Base-by-base conservation (phyloP, 2,113 vertebrate species). In the Brachionichthys hirsutus region DNA sequence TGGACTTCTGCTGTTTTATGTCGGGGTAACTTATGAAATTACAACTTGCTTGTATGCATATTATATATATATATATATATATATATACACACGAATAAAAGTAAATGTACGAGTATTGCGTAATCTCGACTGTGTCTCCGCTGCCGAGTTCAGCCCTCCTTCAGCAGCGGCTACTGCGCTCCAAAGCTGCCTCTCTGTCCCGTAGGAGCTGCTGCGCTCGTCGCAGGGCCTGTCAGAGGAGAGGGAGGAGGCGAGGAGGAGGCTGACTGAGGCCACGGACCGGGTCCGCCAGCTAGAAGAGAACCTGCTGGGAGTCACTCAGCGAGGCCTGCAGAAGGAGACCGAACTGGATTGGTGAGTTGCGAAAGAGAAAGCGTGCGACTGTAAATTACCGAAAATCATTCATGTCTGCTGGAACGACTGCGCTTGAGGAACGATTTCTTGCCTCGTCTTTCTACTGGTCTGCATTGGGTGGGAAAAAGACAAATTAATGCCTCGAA, bases 301-400 rank as follows among this genome's bases (percentile, higher is more conserved):
- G 76, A 96, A 98, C 81, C 91, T 98, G 72, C 83, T 95, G 59
- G 90, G 89, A 60, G 93, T 97, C 73, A 95, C 93, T 52, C 94
- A 98, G 54, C 95, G 93, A 87, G 92, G 94, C 52, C 91, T 97
- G 83, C 93, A 93, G 45, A 99, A 96, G 82, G 97, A 99, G 91
- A 98, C 95, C 0, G 96, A 98, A 71, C 81, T 98, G 55, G 95
- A 97, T 81, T 94, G 95, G 97, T 99, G 91, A 77, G 83, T n/a
- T 30, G 24, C 8, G 24, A 30, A 30, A 36, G 17, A 36, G 46
- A 58, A 36, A 6, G n/a, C 22, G 52, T 7, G 4, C 9, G 18
- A 9, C 42, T 55, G 22, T 62, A 68, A 51, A 24, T 78, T 61
- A 67, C 49, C 20, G 18, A 12, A 4, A 36, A 11, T 16, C 8